Evolutionary conservation across 2,113 vertebrate species (phyloP), one percentile per base, ranked within the genome.

Genomic region (Machaerirhynchus nigripectus): DNA sequence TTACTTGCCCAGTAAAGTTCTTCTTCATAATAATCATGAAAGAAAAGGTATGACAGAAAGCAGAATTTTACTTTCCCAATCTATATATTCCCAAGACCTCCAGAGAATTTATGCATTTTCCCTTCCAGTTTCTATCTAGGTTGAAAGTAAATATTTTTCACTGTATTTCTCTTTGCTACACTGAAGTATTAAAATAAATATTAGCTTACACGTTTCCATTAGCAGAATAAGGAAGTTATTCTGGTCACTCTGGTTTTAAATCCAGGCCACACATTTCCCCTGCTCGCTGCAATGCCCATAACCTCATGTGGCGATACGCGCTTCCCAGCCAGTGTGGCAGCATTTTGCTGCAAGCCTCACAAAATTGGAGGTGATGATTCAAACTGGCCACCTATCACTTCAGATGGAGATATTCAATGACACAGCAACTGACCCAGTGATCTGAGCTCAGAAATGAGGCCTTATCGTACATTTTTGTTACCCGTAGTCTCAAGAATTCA

Each of bases 301-400:
- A 60, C 7, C 14, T 64, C 52, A 52, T 35, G 14, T 5, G 19
- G 10, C 7, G 4, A 15, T 4, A 78, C 1, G 2, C 0, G 6
- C 8, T 67, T 89, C 61, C 26, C 39, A 87, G 14, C 5, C 15
- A 57, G 30, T 2, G 13, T 9, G 63, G 30, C 8, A 71, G 20
- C 24, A 70, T 26, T 39, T 53, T 15, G 2, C 27, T 50, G 27
- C 42, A 44, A 79, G 9, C 27, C 39, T 55, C 21, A 59, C 22
- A 67, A 74, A 77, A 63, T 52, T 79, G 67, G 40, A 84, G 28
- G 10, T 47, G 47, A 74, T 22, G 15, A 69, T 44, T 42, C 30
- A 82, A 87, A n/a, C 3, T 28, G 30, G 23, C 4, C 33, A 35
- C 9, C 24, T 84, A 14, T 39, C 26, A 59, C 4, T 28, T 59